Base-by-base conservation (phyloP, 2,797 vertebrate species). In the Tapirus indicus region DNA sequence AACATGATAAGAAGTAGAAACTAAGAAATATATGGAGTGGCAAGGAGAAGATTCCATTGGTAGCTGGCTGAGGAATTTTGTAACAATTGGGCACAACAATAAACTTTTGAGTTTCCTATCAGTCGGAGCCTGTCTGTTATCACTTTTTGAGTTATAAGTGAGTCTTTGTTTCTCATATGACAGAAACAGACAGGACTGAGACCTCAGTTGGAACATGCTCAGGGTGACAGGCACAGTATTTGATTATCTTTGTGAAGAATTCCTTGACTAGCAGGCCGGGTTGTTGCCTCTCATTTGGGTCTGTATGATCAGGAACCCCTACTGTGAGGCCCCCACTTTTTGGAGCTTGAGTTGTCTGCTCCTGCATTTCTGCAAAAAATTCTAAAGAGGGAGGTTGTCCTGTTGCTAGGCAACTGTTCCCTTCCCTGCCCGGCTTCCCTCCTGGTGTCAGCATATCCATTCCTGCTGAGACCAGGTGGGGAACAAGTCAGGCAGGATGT, bases 151-250 rank as follows among this genome's bases (percentile, higher is more conserved):
- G 41, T 79, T 83, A 16, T 8, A 72, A 91, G 62, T 68, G 74
- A 92, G 62, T 88, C 93, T 78, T 95, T 84, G 58, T 84, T 96
- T 92, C 88, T 91, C 41, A 18, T 47, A 35, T 68, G 84, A 75
- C 35, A 77, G 38, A 94, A 87, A 66, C 41, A 96, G 71, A 84
- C 32, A 38, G 60, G n/a, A 52, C 49, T 52, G 41, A 84, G 47
- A 69, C 27, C 49, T 79, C 41, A 91, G 72, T 86, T 92, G 80
- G 49, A 75, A 80, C 71, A 58, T 11, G 49, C 23, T 77, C 10
- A 6, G 20, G 20, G 78, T 52, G 49, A 49, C 12, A 16, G 49
- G 49, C 17, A 0, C 18, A 8, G 1, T 84, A 17, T 58, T 95
- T 20, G 62, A 58, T 93, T 58, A 35, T 87, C 78, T 79, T 72